Evolutionary conservation across 1,140 invertebrate genomes (phyloP).

Genomic region (Planococcus citri): DNA sequence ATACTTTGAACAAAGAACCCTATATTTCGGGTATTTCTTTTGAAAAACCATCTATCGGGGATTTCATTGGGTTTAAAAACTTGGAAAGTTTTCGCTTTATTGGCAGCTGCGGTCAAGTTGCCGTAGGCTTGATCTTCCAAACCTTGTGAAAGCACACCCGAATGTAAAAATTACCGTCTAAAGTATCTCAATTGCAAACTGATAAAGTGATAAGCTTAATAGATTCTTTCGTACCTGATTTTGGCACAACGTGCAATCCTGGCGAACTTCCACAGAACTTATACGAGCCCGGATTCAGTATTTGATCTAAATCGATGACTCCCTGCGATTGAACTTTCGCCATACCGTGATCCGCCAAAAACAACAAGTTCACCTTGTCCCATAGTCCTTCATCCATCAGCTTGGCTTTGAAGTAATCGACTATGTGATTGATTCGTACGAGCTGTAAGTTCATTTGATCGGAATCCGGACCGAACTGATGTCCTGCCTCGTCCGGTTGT

Average conservation of each 20-base stretch:
- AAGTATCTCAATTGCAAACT: too few relatives aligned
- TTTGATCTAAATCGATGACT: slow-evolving; percentile 38
- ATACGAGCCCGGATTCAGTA: slow-evolving; percentile 40
- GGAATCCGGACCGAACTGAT: slow-evolving; percentile 36
- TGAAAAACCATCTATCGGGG: slow-evolving; percentile 15
- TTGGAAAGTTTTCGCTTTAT: background rate
- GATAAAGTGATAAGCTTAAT: too few relatives aligned
- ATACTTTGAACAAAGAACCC: background rate
- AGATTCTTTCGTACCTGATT: too few relatives aligned
- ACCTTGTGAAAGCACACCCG: background rate
- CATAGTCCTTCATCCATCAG: slow-evolving; percentile 36
- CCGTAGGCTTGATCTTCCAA: slow-evolving; percentile 14
- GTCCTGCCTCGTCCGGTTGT: slow-evolving; percentile 49
- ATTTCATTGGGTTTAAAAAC: slow-evolving; percentile 23
- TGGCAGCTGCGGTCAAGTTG: background rate
- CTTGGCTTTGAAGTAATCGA: slow-evolving; percentile 42
- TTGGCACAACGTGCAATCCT: slow-evolving; percentile 41
- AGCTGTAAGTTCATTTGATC: slow-evolving; percentile 38
- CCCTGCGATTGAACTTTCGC: slow-evolving; percentile 28
- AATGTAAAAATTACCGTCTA: background rate
- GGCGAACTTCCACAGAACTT: slow-evolving; percentile 36
- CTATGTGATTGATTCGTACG: slow-evolving; percentile 41
- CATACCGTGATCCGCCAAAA: slow-evolving; percentile 65
- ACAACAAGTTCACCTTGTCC: slow-evolving; percentile 48
- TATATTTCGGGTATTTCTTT: slow-evolving; percentile 3